phyloP scores from a whole-genome alignment of 1,140 invertebrate species.

The Tetramorium simillimum region DNA sequence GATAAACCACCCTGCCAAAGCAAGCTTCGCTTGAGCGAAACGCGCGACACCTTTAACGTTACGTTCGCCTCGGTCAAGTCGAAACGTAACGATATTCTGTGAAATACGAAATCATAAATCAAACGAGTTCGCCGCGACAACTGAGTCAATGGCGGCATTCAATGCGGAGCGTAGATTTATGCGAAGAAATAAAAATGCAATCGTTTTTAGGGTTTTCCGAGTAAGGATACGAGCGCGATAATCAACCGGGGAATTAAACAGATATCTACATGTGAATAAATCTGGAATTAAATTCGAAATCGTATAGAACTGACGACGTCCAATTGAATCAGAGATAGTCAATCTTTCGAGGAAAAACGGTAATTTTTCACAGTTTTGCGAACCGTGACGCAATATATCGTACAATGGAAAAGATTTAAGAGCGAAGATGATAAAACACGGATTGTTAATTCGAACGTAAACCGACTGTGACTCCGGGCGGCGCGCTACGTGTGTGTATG shows the following conservation, averaged over 20 bases:
- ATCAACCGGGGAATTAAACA: background rate
- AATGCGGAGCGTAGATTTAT: background rate
- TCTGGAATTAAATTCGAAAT: background rate
- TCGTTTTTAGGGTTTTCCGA: background rate
- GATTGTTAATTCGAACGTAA: slow-evolving; percentile 46
- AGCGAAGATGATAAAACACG: slow-evolving; percentile 23
- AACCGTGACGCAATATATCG: background rate
- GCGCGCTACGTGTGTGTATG: background rate
- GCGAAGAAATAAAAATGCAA: slow-evolving; percentile 20
- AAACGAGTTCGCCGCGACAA: background rate
- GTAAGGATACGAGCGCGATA: background rate
- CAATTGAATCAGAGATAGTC: background rate
- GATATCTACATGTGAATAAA: background rate
- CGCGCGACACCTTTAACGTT: slow-evolving; percentile 43
- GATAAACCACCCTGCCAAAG: slow-evolving; percentile 42
- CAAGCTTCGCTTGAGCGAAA: slow-evolving; percentile 41
- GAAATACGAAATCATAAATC: slow-evolving; percentile 49
- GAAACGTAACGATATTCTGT: slow-evolving; percentile 32
- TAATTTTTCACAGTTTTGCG: slow-evolving; percentile 14
- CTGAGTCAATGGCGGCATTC: background rate
- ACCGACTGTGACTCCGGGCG: slow-evolving; percentile 27
- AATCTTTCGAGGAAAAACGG: background rate
- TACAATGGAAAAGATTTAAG: slow-evolving; percentile 29
- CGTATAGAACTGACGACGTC: background rate
- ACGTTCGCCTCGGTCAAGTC: slow-evolving; percentile 11